Conservation (phyloP, 2,888 invertebrate species). For the Heteromurus nitidus region DNA sequence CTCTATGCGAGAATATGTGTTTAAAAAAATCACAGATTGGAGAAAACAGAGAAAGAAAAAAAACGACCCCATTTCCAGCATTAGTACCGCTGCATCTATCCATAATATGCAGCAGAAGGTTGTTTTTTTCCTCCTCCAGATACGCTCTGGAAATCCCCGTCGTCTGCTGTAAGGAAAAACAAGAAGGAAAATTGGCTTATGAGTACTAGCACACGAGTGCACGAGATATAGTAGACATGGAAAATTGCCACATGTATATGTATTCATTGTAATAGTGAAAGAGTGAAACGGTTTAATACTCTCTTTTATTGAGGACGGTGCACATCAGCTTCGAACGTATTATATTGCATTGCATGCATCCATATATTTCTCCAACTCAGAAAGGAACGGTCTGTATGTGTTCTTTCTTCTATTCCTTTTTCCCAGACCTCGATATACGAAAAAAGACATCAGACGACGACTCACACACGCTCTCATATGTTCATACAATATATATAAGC, state of each 20-base stretch:
- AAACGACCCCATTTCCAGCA: slow-evolving; percentile 24
- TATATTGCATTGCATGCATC: slow-evolving; percentile 1
- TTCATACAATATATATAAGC: neutral
- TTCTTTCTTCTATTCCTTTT: too few species aligned
- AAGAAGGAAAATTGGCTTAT: too few species aligned
- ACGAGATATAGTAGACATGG: neutral
- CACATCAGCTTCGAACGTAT: slow-evolving; percentile 16
- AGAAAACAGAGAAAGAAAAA: slow-evolving; percentile 13
- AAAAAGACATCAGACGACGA: too few species aligned
- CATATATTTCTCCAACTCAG: too few species aligned
- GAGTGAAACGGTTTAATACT: slow-evolving; percentile 25
- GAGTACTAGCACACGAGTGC: neutral
- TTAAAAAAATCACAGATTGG: slow-evolving; percentile 28
- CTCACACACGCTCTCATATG: too few species aligned
- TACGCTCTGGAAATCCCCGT: too few species aligned
- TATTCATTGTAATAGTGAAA: neutral
- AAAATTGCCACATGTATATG: slow-evolving; percentile 16
- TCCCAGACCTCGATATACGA: too few species aligned
- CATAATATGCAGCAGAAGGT: slow-evolving; percentile 5
- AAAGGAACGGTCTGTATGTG: too few species aligned
- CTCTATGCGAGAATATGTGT: neutral
- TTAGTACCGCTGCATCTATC: slow-evolving; percentile 4
- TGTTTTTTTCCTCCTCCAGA: neutral
- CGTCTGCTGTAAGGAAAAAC: too few species aligned
- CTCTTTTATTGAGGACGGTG: slow-evolving; percentile 41